Conservation (phyloP, 2,888 invertebrate genomes). For the Hanleya hanleyi region DNA sequence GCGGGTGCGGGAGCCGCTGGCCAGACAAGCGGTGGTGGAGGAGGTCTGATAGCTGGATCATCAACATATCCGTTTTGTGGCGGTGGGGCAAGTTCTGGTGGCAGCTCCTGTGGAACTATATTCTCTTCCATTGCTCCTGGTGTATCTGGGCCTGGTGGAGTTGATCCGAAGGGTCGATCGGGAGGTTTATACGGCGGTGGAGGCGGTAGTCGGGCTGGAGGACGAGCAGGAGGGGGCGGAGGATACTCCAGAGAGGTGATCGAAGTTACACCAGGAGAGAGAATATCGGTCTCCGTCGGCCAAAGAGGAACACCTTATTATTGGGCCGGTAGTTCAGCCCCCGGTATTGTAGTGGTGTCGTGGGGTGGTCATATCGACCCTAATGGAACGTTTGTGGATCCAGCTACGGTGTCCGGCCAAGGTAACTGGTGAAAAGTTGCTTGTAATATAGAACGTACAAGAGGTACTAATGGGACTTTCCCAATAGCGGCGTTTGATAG, state of each 20-base stretch:
- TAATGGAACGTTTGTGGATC: background rate
- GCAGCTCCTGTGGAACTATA: background rate
- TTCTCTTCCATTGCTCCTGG: background rate
- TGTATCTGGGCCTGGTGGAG: background rate
- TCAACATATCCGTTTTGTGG: slow-evolving; percentile 1
- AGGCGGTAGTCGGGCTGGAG: background rate
- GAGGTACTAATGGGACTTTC: no score
- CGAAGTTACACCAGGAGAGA: background rate
- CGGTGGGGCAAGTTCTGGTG: background rate
- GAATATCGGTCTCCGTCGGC: background rate
- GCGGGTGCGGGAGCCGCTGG: background rate
- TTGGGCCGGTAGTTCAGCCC: background rate
- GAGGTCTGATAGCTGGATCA: background rate
- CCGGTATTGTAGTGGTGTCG: background rate
- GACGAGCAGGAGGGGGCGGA: background rate
- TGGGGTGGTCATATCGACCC: background rate
- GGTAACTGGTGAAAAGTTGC: no score
- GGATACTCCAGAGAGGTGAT: background rate
- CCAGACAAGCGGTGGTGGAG: background rate
- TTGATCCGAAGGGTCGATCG: background rate
- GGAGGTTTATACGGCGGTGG: background rate
- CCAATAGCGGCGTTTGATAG: no score
- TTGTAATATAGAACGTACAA: no score
- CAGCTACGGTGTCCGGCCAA: background rate
- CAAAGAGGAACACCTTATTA: background rate